Base-by-base conservation (phyloP, 2,888 invertebrate genomes). In the Hypomecis atomaria region DNA sequence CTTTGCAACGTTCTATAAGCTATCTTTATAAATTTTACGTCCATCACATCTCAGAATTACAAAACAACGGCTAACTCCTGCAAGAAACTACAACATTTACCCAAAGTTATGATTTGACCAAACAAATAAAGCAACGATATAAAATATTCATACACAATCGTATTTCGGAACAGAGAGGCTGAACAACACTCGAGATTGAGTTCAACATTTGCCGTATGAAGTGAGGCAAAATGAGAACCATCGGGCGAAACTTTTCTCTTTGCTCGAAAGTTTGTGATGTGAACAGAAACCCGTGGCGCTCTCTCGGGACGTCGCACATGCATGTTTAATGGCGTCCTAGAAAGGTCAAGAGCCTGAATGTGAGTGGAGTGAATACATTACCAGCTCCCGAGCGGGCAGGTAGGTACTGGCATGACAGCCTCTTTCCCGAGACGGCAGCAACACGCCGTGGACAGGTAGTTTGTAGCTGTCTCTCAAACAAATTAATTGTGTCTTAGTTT, bases 261-360 rank as follows among this genome's bases (percentile, higher is more conserved):
- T 87, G 85, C 85, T 79, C 76, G 70, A 85, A 88, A 88, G 85
- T 89, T 90, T 88, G 82, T 84, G 83, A 88, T 86, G 86, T 85
- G 86, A 87, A 87, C 85, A 84, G 86, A 84, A 83, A 82, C 82
- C 81, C 81, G 84, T 76, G 79, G 83, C 82, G 77, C 71, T 85
- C 90, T 85, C 86, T 74, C 73, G 87, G 87, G 90, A 87, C 81
- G 76, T 78, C 78, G 78, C 77, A 82, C 88, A 88, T 91, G 88
- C 90, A 92, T 89, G 87, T 90, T 90, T 92, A 90, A 91, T 91
- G 85, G 84, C 84, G 84, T 87, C 88, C 88, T 89, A 85, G 85
- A 86, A 87, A 91, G 91, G 92, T 92, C 91, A 91, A 89, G 87
- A 88, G 86, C 84, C 82, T 83, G 83, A 83, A 85, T 85, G 83